Evolutionary conservation across 2,797 vertebrate genomes (phyloP).

Genomic region (Mionectes olivaceus): DNA sequence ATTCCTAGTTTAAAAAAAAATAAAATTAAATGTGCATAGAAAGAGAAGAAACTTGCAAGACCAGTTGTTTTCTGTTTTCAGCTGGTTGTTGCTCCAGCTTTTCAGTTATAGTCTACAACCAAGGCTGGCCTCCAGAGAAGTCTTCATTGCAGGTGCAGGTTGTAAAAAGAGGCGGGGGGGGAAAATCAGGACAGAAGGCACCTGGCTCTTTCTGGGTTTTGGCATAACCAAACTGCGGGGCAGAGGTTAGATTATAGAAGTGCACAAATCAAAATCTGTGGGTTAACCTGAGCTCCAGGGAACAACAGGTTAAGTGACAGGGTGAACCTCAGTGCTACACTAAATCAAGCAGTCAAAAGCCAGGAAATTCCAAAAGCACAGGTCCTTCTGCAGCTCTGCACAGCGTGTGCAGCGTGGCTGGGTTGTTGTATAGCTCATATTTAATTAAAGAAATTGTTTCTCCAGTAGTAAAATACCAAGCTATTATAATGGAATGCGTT

Average conservation of each 20-base stretch:
- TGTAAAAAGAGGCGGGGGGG: rapidly evolving
- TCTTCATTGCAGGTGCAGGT: not conserved
- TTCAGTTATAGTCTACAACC: not conserved
- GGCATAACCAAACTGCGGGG: not conserved
- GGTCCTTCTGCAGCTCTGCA: not conserved
- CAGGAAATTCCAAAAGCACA: not conserved
- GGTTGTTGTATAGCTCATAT: not conserved
- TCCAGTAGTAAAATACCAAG: not conserved
- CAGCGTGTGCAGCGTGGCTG: not conserved
- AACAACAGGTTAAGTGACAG: not conserved
- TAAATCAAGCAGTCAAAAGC: not conserved
- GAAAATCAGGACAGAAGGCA: rapidly evolving
- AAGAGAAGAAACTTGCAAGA: not conserved
- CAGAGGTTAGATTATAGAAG: not conserved
- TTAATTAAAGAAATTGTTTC: not conserved
- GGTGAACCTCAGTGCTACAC: not conserved
- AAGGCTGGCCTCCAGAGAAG: not conserved
- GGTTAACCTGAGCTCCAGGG: not conserved
- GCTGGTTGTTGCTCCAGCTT: not conserved
- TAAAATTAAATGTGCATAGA: not conserved
- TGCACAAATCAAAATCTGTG: not conserved
- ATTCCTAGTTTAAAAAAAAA: not conserved
- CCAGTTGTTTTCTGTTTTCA: not conserved
- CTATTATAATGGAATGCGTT: not conserved
- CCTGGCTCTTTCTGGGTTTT: not conserved